phyloP scores from a whole-genome alignment of 2,888 invertebrate genomes.

The Nineta flava region DNA sequence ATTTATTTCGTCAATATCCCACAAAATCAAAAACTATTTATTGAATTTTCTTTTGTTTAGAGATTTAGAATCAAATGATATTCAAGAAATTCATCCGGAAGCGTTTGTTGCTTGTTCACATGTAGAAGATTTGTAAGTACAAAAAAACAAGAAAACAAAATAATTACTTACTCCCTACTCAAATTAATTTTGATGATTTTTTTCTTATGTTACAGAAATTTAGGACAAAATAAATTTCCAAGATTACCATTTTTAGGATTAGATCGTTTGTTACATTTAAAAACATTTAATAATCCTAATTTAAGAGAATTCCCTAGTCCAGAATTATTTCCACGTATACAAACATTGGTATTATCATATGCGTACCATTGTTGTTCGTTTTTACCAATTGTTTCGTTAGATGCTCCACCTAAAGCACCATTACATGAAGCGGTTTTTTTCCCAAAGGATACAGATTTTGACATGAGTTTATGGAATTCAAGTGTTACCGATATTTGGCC shows the following conservation, averaged over 20 bases:
- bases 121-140: constrained; percentile 74
- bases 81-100: constrained; percentile 68
- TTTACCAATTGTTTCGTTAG: constrained; percentile 45
- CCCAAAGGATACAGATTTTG: constrained; percentile 52
- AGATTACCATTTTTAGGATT: constrained; percentile 69
- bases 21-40: constrained; percentile 2
- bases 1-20: too few species aligned
- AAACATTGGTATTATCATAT: constrained; percentile 74
- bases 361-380: constrained; percentile 95
- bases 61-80: constrained; percentile 74
- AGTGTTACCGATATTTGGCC: constrained; percentile 71
- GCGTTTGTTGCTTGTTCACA: constrained; percentile 64
- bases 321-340: constrained; percentile 70
- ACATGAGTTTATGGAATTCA: constrained; percentile 64
- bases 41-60: constrained; percentile 36
- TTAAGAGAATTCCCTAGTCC: constrained; percentile 77
- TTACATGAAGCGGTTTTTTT: constrained; percentile 50
- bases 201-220: constrained; percentile 43
- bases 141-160: background rate
- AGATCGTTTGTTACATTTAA: constrained; percentile 63
- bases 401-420: constrained; percentile 30
- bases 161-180: too few species aligned
- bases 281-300: constrained; percentile 83
- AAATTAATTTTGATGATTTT: background rate
- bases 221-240: constrained; percentile 79